These are phyloP conservation scores for Channa striata DNA, from an alignment of 2,797 vertebrate genomes.

Conservation along the genomic window DNA sequence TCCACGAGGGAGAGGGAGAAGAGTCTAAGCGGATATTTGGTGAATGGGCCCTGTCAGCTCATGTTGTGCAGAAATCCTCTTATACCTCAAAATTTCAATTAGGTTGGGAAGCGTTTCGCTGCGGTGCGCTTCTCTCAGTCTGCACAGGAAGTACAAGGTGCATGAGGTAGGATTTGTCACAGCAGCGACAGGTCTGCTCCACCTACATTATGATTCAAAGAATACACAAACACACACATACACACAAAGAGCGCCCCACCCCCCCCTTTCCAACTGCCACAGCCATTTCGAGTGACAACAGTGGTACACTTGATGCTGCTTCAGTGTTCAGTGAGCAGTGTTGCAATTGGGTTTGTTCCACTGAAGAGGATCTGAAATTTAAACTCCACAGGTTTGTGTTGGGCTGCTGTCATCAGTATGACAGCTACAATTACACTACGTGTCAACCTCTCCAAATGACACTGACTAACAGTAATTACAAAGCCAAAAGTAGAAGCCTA, in stretches of 20 bases:
- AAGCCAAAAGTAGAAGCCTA: conserved; percentile 52
- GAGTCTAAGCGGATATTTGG: conserved; percentile 80
- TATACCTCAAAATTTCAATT: conserved; percentile 86
- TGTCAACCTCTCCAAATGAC: conserved; percentile 59
- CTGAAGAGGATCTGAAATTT: conserved; percentile 73
- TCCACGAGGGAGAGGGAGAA: conserved; percentile 31
- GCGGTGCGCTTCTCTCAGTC: conserved; percentile 60
- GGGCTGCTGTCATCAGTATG: conserved; percentile 57
- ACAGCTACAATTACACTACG: conserved; percentile 70
- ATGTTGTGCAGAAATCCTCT: conserved; percentile 83
- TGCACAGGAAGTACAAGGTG: conserved; percentile 70
- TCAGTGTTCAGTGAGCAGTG: conserved; percentile 76
- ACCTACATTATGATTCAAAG: conserved; percentile 72
- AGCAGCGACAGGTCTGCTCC: conserved; percentile 73
- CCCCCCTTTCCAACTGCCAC: conserved; percentile 60
- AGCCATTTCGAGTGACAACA: conserved; percentile 74
- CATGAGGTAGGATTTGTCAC: conserved; percentile 77
- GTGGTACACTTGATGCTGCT: conserved; percentile 73
- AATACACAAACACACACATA: conserved; percentile 35
- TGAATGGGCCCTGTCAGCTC: conserved; percentile 82
- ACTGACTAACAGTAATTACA: conserved; percentile 68
- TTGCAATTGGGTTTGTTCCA: conserved; percentile 82
- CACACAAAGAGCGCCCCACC: conserved; percentile 8
- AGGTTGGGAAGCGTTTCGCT: conserved; percentile 71
- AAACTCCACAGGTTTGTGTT: conserved; percentile 67